A percentile compares a stretch with the other conserved stretches of the same genome.
Conservation (phyloP, 2,888 invertebrate species). For the Zaprionus bogoriensis region DNA sequence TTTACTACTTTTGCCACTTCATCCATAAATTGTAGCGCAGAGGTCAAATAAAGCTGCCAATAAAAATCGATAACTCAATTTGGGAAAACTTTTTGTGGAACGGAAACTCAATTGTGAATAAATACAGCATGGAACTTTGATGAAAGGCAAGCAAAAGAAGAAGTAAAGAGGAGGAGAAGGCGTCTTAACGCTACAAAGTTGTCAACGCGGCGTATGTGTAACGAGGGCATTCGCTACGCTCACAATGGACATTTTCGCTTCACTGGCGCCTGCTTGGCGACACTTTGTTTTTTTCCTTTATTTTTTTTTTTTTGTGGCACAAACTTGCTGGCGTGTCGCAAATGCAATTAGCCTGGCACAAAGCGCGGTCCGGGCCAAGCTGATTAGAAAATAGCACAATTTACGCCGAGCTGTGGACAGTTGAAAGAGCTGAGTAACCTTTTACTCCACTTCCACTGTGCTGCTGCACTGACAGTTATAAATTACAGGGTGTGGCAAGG, state of each 20-base stretch:
- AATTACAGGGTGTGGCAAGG: slow-evolving; percentile 12
- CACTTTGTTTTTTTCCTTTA: no score
- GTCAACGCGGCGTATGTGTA: slow-evolving; percentile 35
- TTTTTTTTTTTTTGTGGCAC: slow-evolving; percentile 7
- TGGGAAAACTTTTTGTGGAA: slow-evolving; percentile 18
- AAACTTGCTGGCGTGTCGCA: slow-evolving; percentile 14
- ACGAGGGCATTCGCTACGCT: slow-evolving; percentile 26
- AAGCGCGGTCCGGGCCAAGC: slow-evolving; percentile 9
- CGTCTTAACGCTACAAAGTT: slow-evolving; percentile 1
- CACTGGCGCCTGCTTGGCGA: slow-evolving; percentile 50
- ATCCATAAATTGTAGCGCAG: neutral
- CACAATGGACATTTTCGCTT: slow-evolving; percentile 22
- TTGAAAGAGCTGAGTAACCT: neutral
- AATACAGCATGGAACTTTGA: slow-evolving; percentile 25
- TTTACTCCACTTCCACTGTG: neutral
- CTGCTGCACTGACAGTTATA: slow-evolving; percentile 20
- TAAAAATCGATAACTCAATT: slow-evolving; percentile 57
- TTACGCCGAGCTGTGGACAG: slow-evolving; percentile 23
- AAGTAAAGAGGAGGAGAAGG: neutral
- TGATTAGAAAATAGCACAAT: slow-evolving; percentile 56
- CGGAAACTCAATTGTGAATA: slow-evolving; percentile 6
- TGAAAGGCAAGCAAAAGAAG: slow-evolving; percentile 29
- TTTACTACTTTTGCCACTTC: neutral
- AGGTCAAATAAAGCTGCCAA: neutral
- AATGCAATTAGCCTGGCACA: slow-evolving; percentile 66